phyloP scores from a whole-genome alignment of 1,140 invertebrate genomes.

The Caenorhabditis tropicalis region DNA sequence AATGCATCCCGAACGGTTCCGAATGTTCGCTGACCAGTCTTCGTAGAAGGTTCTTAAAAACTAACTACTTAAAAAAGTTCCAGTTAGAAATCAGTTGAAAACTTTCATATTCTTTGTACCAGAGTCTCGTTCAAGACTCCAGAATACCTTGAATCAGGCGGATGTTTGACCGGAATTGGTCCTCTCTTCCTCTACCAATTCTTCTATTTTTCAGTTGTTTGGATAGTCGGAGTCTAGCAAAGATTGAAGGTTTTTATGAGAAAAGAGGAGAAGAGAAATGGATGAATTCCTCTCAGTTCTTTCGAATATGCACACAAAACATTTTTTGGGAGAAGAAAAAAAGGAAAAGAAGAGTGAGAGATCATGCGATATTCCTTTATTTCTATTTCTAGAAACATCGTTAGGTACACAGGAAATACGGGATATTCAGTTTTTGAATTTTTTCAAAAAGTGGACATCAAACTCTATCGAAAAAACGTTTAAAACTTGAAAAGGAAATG shows the following conservation, averaged over 20 bases:
- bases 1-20: too few relatives aligned
- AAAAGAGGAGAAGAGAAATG: not conserved
- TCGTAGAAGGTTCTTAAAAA: too few relatives aligned
- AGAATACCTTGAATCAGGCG: not conserved
- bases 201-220: not conserved
- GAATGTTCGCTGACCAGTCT: too few relatives aligned
- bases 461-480: not conserved
- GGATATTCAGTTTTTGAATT: too few relatives aligned
- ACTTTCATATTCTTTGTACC: not conserved
- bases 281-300: not conserved
- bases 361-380: constrained; percentile 15
- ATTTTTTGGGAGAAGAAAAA: not conserved
- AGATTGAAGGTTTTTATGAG: constrained; percentile 15
- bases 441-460: not conserved
- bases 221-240: constrained; percentile 10
- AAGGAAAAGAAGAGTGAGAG: not conserved
- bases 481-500: constrained; percentile 31
- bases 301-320: constrained; percentile 26
- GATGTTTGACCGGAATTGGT: constrained; percentile 37
- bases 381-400: constrained; percentile 1
- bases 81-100: not conserved
- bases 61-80: too few relatives aligned
- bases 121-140: too few relatives aligned
- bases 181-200: not conserved
- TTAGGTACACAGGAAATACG: not conserved